These are phyloP conservation scores for Poicephalus meyeri DNA, from an alignment of 2,113 vertebrate species.

Conservation along the genomic window DNA sequence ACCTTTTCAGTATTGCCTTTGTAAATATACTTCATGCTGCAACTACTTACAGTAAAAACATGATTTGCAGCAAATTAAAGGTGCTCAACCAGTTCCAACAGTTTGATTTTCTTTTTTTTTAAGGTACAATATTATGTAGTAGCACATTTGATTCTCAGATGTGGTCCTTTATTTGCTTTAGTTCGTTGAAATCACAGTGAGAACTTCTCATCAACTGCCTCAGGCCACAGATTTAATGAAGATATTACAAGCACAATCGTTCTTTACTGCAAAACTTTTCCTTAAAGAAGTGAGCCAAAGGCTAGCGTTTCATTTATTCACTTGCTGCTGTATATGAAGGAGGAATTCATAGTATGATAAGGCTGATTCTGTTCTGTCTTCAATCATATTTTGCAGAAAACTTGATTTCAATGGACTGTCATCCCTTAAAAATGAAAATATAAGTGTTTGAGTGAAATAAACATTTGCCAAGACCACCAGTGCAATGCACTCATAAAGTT, in stretches of 20 bases:
- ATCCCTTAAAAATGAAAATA: constrained; percentile 81
- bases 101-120: constrained; percentile 57
- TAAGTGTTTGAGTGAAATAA: neutral
- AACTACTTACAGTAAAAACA: constrained; percentile 73
- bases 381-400: constrained; percentile 96
- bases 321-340: constrained; percentile 95
- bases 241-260: constrained; percentile 61
- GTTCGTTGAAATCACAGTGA: constrained; percentile 83
- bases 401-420: constrained; percentile 88
- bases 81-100: constrained; percentile 64
- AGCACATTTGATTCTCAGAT: constrained; percentile 72
- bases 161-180: constrained; percentile 80
- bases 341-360: constrained; percentile 98
- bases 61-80: constrained; percentile 76
- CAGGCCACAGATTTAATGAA: constrained; percentile 72
- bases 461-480: neutral
- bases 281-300: constrained; percentile 37
- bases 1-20: constrained; percentile 72
- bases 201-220: constrained; percentile 75
- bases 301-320: constrained; percentile 86
- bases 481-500: neutral
- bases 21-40: constrained; percentile 66
- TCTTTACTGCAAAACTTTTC: constrained; percentile 54
- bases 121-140: constrained; percentile 73
- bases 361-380: constrained; percentile 97